Conservation (phyloP, 1,140 invertebrate species). For the Nephila pilipes region DNA sequence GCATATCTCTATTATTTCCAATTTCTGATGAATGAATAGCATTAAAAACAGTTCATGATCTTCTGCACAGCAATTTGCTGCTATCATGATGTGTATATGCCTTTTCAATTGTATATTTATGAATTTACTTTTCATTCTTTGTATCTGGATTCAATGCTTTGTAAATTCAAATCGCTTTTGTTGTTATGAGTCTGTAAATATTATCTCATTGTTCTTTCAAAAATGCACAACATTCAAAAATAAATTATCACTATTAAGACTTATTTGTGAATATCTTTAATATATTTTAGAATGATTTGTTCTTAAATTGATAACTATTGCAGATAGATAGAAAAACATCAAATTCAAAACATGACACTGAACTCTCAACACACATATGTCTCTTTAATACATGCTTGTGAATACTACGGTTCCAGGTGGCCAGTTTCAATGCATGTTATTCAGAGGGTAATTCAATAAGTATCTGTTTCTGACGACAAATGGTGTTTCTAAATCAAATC, state of each 20-base stretch:
- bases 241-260: slow-evolving; percentile 10
- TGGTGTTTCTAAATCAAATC: too few relatives aligned
- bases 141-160: neutral
- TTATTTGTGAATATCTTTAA: neutral
- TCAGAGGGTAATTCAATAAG: too few relatives aligned
- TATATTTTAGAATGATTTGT: too few relatives aligned
- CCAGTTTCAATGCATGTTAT: too few relatives aligned
- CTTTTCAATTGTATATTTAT: slow-evolving; percentile 30
- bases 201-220: slow-evolving; percentile 17
- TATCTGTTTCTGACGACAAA: too few relatives aligned
- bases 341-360: too few relatives aligned
- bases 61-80: slow-evolving; percentile 28
- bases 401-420: too few relatives aligned
- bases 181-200: slow-evolving; percentile 43
- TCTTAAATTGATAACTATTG: too few relatives aligned
- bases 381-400: too few relatives aligned
- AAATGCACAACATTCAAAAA: slow-evolving; percentile 26
- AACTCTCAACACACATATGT: too few relatives aligned
- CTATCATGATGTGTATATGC: slow-evolving; percentile 54
- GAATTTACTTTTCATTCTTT: neutral
- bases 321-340: too few relatives aligned
- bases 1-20: slow-evolving; percentile 42
- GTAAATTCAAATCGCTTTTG: slow-evolving; percentile 16
- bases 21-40: neutral
- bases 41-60: neutral